These are phyloP conservation scores for Endomychus coccineus DNA, from an alignment of 2,888 invertebrate genomes.

Conservation along the genomic window DNA sequence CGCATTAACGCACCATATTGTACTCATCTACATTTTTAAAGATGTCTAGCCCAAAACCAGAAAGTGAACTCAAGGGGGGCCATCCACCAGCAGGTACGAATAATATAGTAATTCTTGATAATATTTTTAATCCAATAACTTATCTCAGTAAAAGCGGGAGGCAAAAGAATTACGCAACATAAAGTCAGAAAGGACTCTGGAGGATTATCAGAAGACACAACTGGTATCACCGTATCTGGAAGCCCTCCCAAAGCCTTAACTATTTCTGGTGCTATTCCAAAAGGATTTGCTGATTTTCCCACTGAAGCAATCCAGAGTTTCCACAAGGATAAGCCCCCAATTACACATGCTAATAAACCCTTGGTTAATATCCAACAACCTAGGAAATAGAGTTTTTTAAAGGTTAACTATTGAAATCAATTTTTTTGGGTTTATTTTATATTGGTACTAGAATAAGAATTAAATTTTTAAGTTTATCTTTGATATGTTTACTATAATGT, in stretches of 20 bases:
- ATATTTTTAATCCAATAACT: constrained; percentile 4
- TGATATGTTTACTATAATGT: no score
- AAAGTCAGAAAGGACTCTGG: constrained; percentile 63
- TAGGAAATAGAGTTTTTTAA: constrained; percentile 79
- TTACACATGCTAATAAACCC: constrained; percentile 53
- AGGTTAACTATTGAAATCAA: no score
- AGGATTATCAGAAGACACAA: constrained; percentile 60
- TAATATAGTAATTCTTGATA: constrained; percentile 12
- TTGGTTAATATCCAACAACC: constrained; percentile 78
- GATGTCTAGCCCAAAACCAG: constrained; percentile 54
- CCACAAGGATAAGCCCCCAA: constrained; percentile 73
- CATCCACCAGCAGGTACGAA: constrained; percentile 83
- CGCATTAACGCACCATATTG: no score
- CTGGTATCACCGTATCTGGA: constrained; percentile 63
- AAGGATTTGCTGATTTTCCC: constrained; percentile 82
- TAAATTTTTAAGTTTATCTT: no score
- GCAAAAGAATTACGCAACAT: constrained; percentile 87
- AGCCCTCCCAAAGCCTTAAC: constrained; percentile 72
- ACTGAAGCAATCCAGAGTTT: constrained; percentile 77
- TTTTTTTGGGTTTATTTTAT: no score
- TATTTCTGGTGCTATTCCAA: constrained; percentile 72
- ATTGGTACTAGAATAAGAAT: no score
- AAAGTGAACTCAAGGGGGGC: constrained; percentile 70
- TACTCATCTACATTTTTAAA: constrained; percentile 1
- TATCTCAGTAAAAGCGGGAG: constrained; percentile 75